phyloP scores from a whole-genome alignment of 1,140 invertebrate genomes.

The Bradysia coprophila region DNA sequence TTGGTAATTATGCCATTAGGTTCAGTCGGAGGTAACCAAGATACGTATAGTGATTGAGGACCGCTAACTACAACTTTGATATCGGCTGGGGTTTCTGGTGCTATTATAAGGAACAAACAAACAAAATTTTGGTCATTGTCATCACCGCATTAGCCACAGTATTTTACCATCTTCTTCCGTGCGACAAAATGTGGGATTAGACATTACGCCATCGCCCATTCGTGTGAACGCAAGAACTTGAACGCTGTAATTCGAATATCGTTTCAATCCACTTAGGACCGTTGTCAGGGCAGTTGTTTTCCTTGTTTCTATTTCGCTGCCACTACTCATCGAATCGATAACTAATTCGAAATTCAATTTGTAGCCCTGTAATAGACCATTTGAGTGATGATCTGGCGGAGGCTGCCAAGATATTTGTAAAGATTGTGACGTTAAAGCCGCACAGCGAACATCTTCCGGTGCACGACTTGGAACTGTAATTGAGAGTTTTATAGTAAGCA shows the following conservation, averaged over 20 bases:
- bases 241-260: conserved; percentile 73
- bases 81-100: conserved; percentile 57
- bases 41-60: conserved; percentile 52
- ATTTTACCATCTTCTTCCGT: conserved; percentile 67
- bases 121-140: neutral
- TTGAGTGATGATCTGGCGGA: conserved; percentile 51
- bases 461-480: conserved; percentile 51
- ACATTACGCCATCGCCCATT: conserved; percentile 58
- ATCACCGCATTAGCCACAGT: neutral
- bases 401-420: conserved; percentile 70
- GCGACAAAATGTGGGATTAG: conserved; percentile 48
- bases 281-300: conserved; percentile 49
- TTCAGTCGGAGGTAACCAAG: conserved; percentile 56
- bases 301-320: conserved; percentile 41
- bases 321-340: conserved; percentile 24
- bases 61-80: conserved; percentile 66
- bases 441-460: conserved; percentile 52
- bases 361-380: conserved; percentile 69
- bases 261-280: conserved; percentile 44
- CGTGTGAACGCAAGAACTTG: conserved; percentile 65
- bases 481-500: too few relatives aligned
- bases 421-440: conserved; percentile 49
- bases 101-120: conserved; percentile 25
- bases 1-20: conserved; percentile 64
- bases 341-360: conserved; percentile 54